These are phyloP conservation scores for Brassicogethes aeneus DNA, from an alignment of 2,888 invertebrate genomes.

Conservation along the genomic window DNA sequence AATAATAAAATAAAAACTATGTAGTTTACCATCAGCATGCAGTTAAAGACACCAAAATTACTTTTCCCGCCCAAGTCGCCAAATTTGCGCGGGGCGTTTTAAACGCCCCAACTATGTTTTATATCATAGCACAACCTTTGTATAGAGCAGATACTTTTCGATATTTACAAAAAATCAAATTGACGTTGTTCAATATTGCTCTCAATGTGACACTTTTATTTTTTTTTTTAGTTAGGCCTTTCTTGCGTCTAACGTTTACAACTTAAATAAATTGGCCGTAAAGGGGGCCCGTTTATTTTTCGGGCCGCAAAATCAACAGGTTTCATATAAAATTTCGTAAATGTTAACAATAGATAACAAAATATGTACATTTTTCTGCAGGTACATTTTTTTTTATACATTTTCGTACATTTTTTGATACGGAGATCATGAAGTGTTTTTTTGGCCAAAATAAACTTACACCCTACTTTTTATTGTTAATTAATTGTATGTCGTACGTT, in stretches of 20 bases:
- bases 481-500: no score
- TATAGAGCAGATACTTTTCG: conserved; percentile 2
- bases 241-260: conserved; percentile 8
- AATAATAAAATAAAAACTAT: no score
- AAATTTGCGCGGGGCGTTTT: no score
- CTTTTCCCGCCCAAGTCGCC: no score
- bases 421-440: no score
- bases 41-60: no score
- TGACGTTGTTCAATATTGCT: conserved; percentile 5
- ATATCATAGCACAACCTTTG: conserved; percentile 14
- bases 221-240: conserved; percentile 7
- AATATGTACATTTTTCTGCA: conserved; percentile 18
- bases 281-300: conserved; percentile 11
- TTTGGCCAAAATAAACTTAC: no score
- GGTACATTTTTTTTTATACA: conserved; percentile 12
- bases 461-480: no score
- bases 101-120: no score
- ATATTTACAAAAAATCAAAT: conserved; percentile 2
- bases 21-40: no score
- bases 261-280: no score
- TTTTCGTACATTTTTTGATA: no score
- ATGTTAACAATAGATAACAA: conserved; percentile 13
- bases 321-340: conserved; percentile 9
- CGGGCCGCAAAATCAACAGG: neutral
- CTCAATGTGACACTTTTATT: conserved; percentile 19